Evolutionary conservation across 1,140 invertebrate genomes (phyloP), one percentile per base, ranked within the genome.

Genomic region (Megalopta genalis): DNA sequence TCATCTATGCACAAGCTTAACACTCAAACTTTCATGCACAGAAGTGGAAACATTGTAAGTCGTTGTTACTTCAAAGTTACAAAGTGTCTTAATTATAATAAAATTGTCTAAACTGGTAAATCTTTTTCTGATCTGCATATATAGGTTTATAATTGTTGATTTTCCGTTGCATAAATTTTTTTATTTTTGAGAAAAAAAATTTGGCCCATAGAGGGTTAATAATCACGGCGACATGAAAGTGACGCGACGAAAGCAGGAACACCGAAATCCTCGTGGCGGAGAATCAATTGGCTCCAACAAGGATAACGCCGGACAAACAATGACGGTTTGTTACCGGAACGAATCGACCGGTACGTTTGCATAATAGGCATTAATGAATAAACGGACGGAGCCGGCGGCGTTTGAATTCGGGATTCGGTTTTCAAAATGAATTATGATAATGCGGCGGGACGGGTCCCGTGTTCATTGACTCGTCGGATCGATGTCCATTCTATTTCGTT

Each of bases 351-450:
- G 73, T 78, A 83, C 67, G 62, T 86, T 86, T 80, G 82, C 75
- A 90, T 89, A 90, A 90, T 89, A 88, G 86, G 86, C 84, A 85
- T 89, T 85, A 90, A 88, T 87, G 88, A 88, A 89, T 81, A 66
- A 81, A 83, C 69, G 68, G 57, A 14, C 52, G 54, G 49, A 52
- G 25, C 37, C 57, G 71, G 69, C 70, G 39, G 59, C 62, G 27
- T 37, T 71, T 84, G 72, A 81, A 83, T 74, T 74, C 66, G 27
- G n/a, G 18, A 23, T 52, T 62, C 63, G n/a, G 62, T 42, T 39
- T 46, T 52, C n/a, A 39, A 83, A 86, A 86, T 86, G 83, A 86
- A 76, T 86, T 84, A 86, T 86, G 84, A 86, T 77, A 86, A 86
- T 86, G 70, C 73, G n/a, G 16, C 37, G 67, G 16, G 42, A 77